Percentiles rank a stretch among this genome's conserved stretches.
Conservation (phyloP, 2,888 invertebrate species). For the Apotomis turbidana region DNA sequence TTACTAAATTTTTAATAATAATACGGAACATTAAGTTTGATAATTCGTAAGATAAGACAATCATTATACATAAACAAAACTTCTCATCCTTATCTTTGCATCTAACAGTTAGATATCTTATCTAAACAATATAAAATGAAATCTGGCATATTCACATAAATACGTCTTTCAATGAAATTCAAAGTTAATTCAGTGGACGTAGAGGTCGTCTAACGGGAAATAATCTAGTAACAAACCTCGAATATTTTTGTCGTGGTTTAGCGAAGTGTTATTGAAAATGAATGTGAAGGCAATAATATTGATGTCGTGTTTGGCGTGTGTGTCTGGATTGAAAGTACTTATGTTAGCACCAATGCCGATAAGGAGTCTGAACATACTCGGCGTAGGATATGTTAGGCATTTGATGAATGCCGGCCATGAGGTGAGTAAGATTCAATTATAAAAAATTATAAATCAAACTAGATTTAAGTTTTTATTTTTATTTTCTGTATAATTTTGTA, state of each 20-base stretch:
- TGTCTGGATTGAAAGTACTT: slow-evolving; percentile 23
- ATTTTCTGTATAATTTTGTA: too few species aligned
- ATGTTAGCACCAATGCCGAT: slow-evolving; percentile 10
- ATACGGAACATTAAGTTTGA: too few species aligned
- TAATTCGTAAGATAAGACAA: too few species aligned
- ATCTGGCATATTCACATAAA: too few species aligned
- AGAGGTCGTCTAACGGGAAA: background rate
- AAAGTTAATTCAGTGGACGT: background rate
- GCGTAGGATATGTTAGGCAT: slow-evolving; percentile 21
- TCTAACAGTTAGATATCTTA: too few species aligned
- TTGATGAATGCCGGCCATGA: slow-evolving; percentile 18
- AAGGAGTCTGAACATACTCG: slow-evolving; percentile 31
- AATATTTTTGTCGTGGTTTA: background rate
- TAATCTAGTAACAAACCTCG: background rate
- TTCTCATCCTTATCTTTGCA: too few species aligned
- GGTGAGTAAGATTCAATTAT: background rate
- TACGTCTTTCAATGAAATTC: too few species aligned
- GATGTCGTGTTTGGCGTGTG: slow-evolving; percentile 1
- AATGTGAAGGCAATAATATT: background rate
- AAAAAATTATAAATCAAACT: too few species aligned
- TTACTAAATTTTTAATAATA: too few species aligned
- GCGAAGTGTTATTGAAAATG: slow-evolving; percentile 7
- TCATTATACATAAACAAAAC: too few species aligned
- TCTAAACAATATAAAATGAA: too few species aligned
- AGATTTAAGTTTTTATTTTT: too few species aligned